phyloP scores from a whole-genome alignment of 2,797 vertebrate genomes.

The Rhincodon typus region DNA sequence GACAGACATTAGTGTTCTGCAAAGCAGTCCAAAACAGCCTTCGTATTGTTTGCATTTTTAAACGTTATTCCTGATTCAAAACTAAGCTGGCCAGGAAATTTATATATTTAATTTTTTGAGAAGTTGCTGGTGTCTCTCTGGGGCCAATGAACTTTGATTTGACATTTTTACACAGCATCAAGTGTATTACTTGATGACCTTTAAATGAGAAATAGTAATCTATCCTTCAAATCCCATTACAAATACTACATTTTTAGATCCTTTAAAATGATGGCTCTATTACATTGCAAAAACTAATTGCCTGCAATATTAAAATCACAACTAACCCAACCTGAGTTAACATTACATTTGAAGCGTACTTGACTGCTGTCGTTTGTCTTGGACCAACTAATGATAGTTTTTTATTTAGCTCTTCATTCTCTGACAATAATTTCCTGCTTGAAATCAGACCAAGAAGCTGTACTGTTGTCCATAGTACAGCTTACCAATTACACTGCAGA shows the following conservation, averaged over 20 bases:
- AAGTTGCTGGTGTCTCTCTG: neutral
- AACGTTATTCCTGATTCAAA: neutral
- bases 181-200: neutral
- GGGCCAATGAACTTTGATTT: neutral
- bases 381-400: too few species aligned
- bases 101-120: neutral
- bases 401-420: neutral
- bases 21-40: neutral
- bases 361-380: neutral
- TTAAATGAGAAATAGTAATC: neutral
- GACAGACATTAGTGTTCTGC: too few species aligned
- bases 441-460: neutral
- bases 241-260: neutral
- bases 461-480: neutral
- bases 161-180: neutral
- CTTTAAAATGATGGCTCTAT: neutral
- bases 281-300: neutral
- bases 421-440: neutral
- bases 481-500: neutral
- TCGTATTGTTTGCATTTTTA: neutral
- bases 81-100: neutral
- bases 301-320: neutral
- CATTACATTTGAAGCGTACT: neutral
- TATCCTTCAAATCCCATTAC: neutral
- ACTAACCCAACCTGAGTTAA: neutral